phyloP scores from a whole-genome alignment of 2,888 invertebrate genomes.

The Troglohyphantes excavatus region DNA sequence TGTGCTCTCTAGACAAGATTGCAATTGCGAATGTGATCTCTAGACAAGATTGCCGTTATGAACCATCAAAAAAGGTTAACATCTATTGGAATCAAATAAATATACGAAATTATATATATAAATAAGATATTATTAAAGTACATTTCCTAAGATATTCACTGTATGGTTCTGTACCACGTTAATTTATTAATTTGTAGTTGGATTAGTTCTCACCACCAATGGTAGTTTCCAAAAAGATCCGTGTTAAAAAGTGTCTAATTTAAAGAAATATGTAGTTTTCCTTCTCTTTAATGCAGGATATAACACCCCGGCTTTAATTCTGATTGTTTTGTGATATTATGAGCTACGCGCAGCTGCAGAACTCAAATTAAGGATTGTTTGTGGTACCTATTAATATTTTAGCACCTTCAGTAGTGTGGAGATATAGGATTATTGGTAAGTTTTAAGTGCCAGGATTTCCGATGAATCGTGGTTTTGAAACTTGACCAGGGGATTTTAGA shows the following conservation, averaged over 20 bases:
- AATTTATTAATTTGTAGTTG: not conserved
- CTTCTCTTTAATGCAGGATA: constrained; percentile 43
- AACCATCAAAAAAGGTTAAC: not conserved
- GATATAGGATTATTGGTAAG: not conserved
- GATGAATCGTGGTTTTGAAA: not conserved
- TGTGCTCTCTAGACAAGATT: constrained; percentile 1
- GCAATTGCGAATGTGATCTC: too few species aligned
- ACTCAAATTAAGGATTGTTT: not conserved
- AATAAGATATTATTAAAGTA: not conserved
- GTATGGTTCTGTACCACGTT: not conserved
- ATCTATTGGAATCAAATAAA: not conserved
- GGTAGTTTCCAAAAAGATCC: not conserved
- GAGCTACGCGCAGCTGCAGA: constrained; percentile 50
- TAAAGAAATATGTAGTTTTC: constrained; percentile 10
- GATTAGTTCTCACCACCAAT: not conserved
- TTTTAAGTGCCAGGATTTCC: not conserved
- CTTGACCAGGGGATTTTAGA: not conserved
- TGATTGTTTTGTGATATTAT: constrained; percentile 14
- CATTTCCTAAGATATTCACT: not conserved
- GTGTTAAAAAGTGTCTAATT: not conserved
- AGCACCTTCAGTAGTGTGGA: too few species aligned
- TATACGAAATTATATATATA: not conserved
- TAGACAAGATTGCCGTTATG: not conserved
- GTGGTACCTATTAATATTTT: too few species aligned
- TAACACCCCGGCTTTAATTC: constrained; percentile 60